Conservation (phyloP, 2,888 invertebrate genomes). For the Macrosoma leucophasiata region DNA sequence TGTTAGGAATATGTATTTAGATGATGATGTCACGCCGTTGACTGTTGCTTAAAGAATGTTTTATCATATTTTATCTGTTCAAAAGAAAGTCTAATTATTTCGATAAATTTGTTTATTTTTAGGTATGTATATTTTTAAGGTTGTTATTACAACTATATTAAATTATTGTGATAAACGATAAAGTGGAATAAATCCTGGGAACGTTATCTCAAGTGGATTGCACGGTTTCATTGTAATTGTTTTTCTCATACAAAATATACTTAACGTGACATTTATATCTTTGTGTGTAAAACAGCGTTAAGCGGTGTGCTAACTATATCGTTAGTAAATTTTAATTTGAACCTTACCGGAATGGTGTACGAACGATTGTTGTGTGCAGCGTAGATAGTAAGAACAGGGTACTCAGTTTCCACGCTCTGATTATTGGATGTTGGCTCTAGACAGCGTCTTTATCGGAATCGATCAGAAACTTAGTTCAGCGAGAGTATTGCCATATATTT, state of each 20-base stretch:
- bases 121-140: too few relatives aligned
- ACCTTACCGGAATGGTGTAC: constrained; percentile 35
- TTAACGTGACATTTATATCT: constrained; percentile 36
- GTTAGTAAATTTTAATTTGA: constrained; percentile 26
- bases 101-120: too few relatives aligned
- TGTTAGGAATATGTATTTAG: too few relatives aligned
- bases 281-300: constrained; percentile 34
- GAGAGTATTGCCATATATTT: constrained; percentile 16
- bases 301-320: constrained; percentile 27
- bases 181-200: constrained; percentile 27
- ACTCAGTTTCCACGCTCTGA: constrained; percentile 75
- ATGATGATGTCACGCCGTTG: too few relatives aligned
- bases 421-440: constrained; percentile 75
- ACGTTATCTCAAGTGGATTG: neutral
- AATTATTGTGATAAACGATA: too few relatives aligned
- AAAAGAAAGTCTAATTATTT: too few relatives aligned
- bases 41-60: too few relatives aligned
- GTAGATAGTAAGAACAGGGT: constrained; percentile 50
- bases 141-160: too few relatives aligned
- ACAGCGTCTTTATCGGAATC: constrained; percentile 68
- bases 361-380: constrained; percentile 40
- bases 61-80: too few relatives aligned
- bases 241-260: constrained; percentile 5
- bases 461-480: constrained; percentile 46
- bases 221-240: neutral